Evolutionary conservation across 2,113 vertebrate genomes (phyloP).

Genomic region (Vireo altiloquus): DNA sequence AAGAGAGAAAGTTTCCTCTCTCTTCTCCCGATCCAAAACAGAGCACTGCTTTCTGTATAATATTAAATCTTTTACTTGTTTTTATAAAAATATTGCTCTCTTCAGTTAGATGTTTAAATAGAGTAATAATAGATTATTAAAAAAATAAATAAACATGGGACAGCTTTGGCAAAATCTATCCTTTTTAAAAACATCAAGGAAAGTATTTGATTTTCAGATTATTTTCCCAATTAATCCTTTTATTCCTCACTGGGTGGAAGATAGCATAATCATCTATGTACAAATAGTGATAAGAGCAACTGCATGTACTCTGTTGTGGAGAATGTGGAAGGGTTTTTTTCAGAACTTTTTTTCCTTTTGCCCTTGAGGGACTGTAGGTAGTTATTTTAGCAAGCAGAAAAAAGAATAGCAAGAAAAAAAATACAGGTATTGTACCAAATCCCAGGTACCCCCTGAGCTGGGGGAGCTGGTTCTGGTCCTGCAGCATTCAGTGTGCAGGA

Average conservation of each 20-base stretch:
- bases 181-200: neutral
- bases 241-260: neutral
- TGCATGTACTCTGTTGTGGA: neutral
- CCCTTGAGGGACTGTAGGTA: neutral
- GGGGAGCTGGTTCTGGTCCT: neutral
- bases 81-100: neutral
- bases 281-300: neutral
- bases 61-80: neutral
- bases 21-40: neutral
- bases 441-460: neutral
- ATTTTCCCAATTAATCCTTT: neutral
- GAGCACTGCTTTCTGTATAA: neutral
- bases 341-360: neutral
- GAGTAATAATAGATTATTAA: neutral
- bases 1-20: neutral
- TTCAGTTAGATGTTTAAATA: neutral
- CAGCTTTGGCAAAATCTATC: neutral
- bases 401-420: neutral
- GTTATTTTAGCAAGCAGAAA: neutral
- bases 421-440: neutral
- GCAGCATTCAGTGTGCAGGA: neutral
- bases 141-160: neutral
- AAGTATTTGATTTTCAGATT: neutral
- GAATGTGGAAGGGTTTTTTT: fast-evolving
- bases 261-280: neutral